Percentiles rank a stretch among this genome's conserved stretches.
These are phyloP conservation scores for Aythya baeri DNA, from an alignment of 2,113 vertebrate genomes.

Conservation along the genomic window DNA sequence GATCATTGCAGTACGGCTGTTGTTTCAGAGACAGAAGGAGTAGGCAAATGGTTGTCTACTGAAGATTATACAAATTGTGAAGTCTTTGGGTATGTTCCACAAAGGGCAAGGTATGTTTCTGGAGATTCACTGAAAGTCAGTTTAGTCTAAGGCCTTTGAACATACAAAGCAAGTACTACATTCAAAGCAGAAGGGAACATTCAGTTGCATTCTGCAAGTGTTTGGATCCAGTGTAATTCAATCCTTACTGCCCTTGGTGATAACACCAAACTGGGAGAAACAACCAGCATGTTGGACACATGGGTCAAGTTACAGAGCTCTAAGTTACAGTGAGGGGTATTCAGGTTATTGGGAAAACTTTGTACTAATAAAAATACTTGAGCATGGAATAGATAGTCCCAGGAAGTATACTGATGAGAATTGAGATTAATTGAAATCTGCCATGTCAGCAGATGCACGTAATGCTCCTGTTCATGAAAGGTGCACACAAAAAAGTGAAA, in stretches of 20 bases:
- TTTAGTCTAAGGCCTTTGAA: background rate
- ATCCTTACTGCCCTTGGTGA: background rate
- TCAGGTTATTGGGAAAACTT: background rate
- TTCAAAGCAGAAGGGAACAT: background rate
- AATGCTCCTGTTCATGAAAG: background rate
- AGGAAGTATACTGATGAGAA: background rate
- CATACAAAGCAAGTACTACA: background rate
- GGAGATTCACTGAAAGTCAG: background rate
- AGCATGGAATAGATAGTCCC: background rate
- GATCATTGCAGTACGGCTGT: slow-evolving; percentile 81
- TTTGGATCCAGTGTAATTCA: background rate
- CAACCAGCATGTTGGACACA: background rate
- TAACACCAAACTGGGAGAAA: background rate
- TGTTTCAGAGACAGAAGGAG: slow-evolving; percentile 82
- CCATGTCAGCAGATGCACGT: background rate
- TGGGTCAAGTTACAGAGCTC: background rate
- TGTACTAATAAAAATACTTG: background rate
- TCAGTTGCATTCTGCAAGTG: background rate
- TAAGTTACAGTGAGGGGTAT: background rate
- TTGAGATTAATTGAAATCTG: background rate
- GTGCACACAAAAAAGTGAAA: background rate
- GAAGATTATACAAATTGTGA: slow-evolving; percentile 86
- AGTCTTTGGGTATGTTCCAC: slow-evolving; percentile 78
- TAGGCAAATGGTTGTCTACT: slow-evolving; percentile 82
- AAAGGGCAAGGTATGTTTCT: slow-evolving; percentile 73